A percentile compares a stretch with the other conserved stretches of the same genome.
phyloP scores from a whole-genome alignment of 2,113 vertebrate genomes.

The Ardeotis arabs region DNA sequence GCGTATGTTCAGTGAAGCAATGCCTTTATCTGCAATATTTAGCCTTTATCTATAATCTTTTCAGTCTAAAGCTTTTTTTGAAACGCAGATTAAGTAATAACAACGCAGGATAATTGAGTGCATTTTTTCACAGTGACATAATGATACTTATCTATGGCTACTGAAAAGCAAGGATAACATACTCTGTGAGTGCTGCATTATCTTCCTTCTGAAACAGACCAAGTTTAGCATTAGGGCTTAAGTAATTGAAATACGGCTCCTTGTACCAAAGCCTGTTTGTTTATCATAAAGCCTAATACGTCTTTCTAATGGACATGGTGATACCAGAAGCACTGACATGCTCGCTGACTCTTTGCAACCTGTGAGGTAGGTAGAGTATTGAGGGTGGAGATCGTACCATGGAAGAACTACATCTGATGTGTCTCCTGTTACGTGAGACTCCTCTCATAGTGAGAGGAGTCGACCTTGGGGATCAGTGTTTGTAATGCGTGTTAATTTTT shows the following conservation, averaged over 20 bases:
- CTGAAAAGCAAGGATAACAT: conserved; percentile 55
- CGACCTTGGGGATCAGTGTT: background rate
- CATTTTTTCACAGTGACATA: conserved; percentile 75
- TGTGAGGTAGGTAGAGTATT: background rate
- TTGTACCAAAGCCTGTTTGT: conserved; percentile 46
- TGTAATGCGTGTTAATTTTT: background rate
- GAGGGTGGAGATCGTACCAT: background rate
- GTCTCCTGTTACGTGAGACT: background rate
- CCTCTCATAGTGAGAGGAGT: background rate
- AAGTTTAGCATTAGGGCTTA: conserved; percentile 49
- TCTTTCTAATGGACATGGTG: conserved; percentile 51
- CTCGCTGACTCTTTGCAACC: background rate
- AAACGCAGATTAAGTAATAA: conserved; percentile 76
- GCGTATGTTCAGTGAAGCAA: conserved; percentile 47
- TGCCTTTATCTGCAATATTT: conserved; percentile 60
- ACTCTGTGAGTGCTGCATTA: conserved; percentile 63
- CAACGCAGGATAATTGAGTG: conserved; percentile 62
- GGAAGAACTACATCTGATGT: background rate
- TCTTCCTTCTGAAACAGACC: conserved; percentile 68
- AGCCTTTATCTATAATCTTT: conserved; percentile 66
- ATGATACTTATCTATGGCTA: conserved; percentile 68
- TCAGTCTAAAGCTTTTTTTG: conserved; percentile 59
- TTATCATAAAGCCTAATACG: conserved; percentile 52
- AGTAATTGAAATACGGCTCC: conserved; percentile 37
- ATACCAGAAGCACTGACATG: background rate